These are phyloP conservation scores for Microtus oregoni DNA, from an alignment of 2,113 vertebrate genomes.

Conservation along the genomic window DNA sequence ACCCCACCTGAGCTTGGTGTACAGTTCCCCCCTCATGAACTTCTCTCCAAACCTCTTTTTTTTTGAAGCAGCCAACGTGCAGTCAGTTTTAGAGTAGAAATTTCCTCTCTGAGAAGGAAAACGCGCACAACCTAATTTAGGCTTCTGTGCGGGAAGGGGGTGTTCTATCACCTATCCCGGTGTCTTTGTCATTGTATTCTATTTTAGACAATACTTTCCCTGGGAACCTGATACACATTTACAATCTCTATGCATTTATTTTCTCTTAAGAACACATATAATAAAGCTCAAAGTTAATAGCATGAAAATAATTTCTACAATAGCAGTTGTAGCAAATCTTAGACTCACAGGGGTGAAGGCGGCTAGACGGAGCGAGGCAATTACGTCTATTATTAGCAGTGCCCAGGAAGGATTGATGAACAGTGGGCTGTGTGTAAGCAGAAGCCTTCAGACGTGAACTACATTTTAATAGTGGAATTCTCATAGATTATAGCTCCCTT, in stretches of 20 bases:
- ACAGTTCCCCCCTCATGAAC: accelerated
- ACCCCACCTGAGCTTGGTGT: neutral
- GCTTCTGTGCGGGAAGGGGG: slow-evolving; percentile 54
- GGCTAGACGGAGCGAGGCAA: slow-evolving; percentile 89
- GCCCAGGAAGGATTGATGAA: slow-evolving; percentile 91
- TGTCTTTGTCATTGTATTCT: slow-evolving; percentile 64
- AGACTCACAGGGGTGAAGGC: slow-evolving; percentile 78
- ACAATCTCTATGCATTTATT: slow-evolving; percentile 77
- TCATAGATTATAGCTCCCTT: slow-evolving; percentile 94
- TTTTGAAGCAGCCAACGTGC: neutral
- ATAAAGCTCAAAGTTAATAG: slow-evolving; percentile 82
- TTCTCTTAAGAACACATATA: slow-evolving; percentile 80
- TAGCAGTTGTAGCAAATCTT: slow-evolving; percentile 81
- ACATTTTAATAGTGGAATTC: slow-evolving; percentile 94
- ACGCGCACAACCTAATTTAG: slow-evolving; percentile 67
- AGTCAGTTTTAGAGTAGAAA: slow-evolving; percentile 14
- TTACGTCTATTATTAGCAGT: slow-evolving; percentile 92
- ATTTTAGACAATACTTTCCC: slow-evolving; percentile 67
- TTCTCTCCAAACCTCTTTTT: neutral
- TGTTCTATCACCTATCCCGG: slow-evolving; percentile 57
- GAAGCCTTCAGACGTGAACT: slow-evolving; percentile 91
- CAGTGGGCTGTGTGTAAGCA: slow-evolving; percentile 90
- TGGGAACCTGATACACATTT: slow-evolving; percentile 50
- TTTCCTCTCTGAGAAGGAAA: slow-evolving; percentile 40
- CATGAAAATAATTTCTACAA: slow-evolving; percentile 82